Evolutionary conservation across 2,113 vertebrate genomes (phyloP), one percentile per base, ranked within the genome.

Genomic region (Onychostoma macrolepis): DNA sequence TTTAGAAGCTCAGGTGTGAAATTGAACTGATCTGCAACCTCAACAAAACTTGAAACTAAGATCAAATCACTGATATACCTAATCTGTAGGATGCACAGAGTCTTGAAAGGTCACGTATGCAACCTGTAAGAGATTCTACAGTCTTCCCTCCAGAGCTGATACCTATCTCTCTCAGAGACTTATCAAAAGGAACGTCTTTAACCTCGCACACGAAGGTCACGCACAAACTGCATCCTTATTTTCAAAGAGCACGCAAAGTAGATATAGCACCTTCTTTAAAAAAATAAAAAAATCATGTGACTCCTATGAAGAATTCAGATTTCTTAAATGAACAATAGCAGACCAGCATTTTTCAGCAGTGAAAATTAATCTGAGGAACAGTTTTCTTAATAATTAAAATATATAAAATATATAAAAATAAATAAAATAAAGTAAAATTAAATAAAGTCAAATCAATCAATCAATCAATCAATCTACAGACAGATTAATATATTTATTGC

Each of bases 151-250:
- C 77, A 87, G n/a, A 80, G 83, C 88, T 76, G 83, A 87, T 89
- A 36, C n/a, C 9, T 85, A 87, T 89, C 88, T 89, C 77, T 63
- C 36, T 11, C 5, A 65, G 53, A 77, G 41, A 74, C 21, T 43
- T 26, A 56, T 56, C 61, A 45, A 89, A 77, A 85, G 69, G 10
- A 83, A 87, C 80, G 61, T 77, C 67, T 84, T 87, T 87, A 87
- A 89, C 88, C 83, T 87, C 86, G 38, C 76, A 89, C 87, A 86
- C 86, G 86, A 88, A 94, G 88, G 89, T 89, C 90, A 92, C 79
- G 93, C 92, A 92, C 92, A 88, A 92, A 94, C 94, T 93, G 93
- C 94, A 94, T 94, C 94, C 94, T 92, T 90, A 87, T 92, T 94
- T 89, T 84, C 84, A 87, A 89, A 91, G 88, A 91, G 91, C 91